These are phyloP conservation scores for Nowickia ferox DNA, from an alignment of 2,888 invertebrate species.

Conservation along the genomic window DNA sequence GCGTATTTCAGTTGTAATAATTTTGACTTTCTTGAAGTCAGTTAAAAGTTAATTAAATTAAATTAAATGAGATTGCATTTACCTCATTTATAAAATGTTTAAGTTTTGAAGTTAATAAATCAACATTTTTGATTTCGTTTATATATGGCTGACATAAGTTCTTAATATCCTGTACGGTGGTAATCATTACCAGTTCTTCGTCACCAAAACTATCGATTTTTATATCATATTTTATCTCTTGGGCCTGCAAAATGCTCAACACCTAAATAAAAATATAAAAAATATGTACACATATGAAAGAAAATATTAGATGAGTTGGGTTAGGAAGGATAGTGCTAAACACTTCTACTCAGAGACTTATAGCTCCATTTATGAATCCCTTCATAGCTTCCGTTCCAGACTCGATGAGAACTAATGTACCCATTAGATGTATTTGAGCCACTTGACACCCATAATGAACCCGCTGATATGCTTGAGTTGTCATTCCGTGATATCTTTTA, in stretches of 20 bases:
- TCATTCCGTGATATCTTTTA: too few species aligned
- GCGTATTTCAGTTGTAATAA: too few species aligned
- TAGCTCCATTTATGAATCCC: too few species aligned
- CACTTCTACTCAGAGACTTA: too few species aligned
- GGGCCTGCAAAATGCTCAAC: constrained; percentile 79
- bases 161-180: constrained; percentile 77
- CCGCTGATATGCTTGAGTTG: too few species aligned
- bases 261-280: constrained; percentile 73
- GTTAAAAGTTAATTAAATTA: too few species aligned
- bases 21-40: too few species aligned
- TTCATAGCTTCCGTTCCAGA: too few species aligned
- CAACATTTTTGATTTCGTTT: constrained; percentile 81
- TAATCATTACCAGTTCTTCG: constrained; percentile 80
- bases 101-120: constrained; percentile 78
- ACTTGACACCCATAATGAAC: too few species aligned
- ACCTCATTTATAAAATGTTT: constrained; percentile 80
- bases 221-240: constrained; percentile 80
- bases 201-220: constrained; percentile 80
- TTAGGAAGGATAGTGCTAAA: too few species aligned
- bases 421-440: too few species aligned
- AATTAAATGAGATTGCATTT: background rate
- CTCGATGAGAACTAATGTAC: too few species aligned
- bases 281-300: background rate
- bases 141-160: constrained; percentile 81
- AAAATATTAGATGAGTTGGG: background rate